These are phyloP conservation scores for Planiliza haematocheilus DNA, from an alignment of 2,113 vertebrate genomes.

Conservation along the genomic window DNA sequence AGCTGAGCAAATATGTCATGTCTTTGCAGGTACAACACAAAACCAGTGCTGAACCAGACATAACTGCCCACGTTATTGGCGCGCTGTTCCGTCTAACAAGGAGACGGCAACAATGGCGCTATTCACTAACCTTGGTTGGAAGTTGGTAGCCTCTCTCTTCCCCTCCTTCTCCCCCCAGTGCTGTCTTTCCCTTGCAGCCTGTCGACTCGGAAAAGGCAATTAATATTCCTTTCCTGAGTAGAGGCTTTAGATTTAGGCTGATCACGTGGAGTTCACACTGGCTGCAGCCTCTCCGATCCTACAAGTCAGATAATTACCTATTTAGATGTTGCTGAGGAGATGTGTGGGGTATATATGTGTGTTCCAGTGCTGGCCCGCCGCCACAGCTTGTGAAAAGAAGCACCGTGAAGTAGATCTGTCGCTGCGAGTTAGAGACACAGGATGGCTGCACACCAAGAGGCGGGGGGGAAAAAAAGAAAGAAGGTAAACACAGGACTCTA, in stretches of 20 bases:
- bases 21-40: conserved; percentile 28
- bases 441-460: conserved; percentile 45
- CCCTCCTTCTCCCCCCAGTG: neutral
- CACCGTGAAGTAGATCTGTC: conserved; percentile 74
- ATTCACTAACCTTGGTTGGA: conserved; percentile 54
- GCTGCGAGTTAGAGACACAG: conserved; percentile 66
- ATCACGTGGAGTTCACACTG: conserved; percentile 45
- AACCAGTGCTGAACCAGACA: conserved; percentile 29
- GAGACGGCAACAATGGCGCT: conserved; percentile 37
- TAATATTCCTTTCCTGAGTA: conserved; percentile 71
- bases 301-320: conserved; percentile 75
- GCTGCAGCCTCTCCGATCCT: conserved; percentile 65
- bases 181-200: conserved; percentile 24
- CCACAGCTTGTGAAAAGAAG: conserved; percentile 70
- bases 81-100: conserved; percentile 32
- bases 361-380: conserved; percentile 50
- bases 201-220: conserved; percentile 67
- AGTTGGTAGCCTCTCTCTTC: conserved; percentile 33
- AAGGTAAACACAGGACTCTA: conserved; percentile 16
- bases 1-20: conserved; percentile 17
- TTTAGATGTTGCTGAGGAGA: conserved; percentile 68
- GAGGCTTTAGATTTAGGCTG: conserved; percentile 70
- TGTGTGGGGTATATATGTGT: conserved; percentile 37
- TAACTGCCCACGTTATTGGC: conserved; percentile 15
- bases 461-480: neutral